Base-by-base conservation (phyloP, 2,888 invertebrate species). In the Amphiduros pacificus region DNA sequence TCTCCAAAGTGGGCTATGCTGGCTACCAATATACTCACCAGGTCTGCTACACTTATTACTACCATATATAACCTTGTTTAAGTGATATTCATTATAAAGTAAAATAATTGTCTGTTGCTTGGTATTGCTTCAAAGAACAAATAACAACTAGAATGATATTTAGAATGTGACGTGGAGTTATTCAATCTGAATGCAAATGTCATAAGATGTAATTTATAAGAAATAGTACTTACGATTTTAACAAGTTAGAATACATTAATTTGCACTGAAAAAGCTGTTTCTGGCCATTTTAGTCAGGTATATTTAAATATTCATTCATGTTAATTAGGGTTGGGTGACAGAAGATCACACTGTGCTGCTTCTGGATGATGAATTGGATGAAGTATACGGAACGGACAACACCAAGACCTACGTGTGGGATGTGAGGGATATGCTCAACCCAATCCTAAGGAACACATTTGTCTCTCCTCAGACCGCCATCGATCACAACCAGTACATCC, bases 401-500 rank as follows among this genome's bases (percentile, higher is more conserved):
- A 64, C 64, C 3, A 56, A 53, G 53, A 64, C 64, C 11, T 52
- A 57, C 22, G 26, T 62, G 17, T 64, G 61, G 61, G 61, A 61
- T 50, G 52, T 64, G 5, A 29, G 26, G 5, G 49, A 53, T 20
- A 31, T 64, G 27, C n/a, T n/a, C 17, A 9, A 27, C 3, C 64
- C 64, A 11, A 32, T 28, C 6, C 31, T 64, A 28, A 27, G 40
- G 32, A 62, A 36, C 22, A 52, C 44, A 1, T 64, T 58, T 48
- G 29, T 32, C 29, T 64, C 64, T 14, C 36, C 57, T 14, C 44
- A 62, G 32, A 4, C 48, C 31, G 28, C 64, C 28, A 64, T 64
- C 26, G 64, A 64, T 54, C 64, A 64, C 61, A 64, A 64, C 55
- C 64, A 58, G 40, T 65, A 65, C 60, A 56, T 63, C 63, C 2